These are phyloP conservation scores for Drosophila sucinea DNA, from an alignment of 1,140 invertebrate species.

Conservation along the genomic window DNA sequence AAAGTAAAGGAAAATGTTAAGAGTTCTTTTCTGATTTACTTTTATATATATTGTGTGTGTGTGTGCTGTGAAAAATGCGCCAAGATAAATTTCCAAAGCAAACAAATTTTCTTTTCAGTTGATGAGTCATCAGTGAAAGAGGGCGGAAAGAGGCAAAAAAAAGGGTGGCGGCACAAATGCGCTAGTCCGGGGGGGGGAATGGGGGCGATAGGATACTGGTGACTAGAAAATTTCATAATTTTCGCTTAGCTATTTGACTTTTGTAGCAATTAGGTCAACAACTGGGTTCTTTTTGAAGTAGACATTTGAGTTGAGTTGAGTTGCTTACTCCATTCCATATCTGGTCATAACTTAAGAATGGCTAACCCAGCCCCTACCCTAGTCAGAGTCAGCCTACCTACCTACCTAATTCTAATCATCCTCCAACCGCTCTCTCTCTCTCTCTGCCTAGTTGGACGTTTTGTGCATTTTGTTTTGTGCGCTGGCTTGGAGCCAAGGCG, in stretches of 20 bases:
- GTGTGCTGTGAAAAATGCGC: conserved; percentile 42
- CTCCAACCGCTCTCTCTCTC: background rate
- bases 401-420: background rate
- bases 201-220: background rate
- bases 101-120: conserved; percentile 43
- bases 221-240: conserved; percentile 5
- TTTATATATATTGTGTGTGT: background rate
- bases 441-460: conserved; percentile 48
- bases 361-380: conserved; percentile 1
- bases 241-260: conserved; percentile 14
- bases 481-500: conserved; percentile 68
- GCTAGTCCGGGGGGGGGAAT: background rate
- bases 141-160: background rate
- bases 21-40: conserved; percentile 15
- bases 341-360: too few species aligned
- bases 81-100: conserved; percentile 62
- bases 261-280: conserved; percentile 50
- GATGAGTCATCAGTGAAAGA: conserved; percentile 35
- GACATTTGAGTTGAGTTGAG: conserved; percentile 49
- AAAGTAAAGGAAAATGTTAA: conserved; percentile 14
- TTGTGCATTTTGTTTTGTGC: conserved; percentile 65
- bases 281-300: conserved; percentile 33
- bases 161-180: background rate
- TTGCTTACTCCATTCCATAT: background rate
- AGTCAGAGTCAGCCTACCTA: conserved; percentile 30